Evolutionary conservation across 1,140 invertebrate species (phyloP), one percentile per base, ranked within the genome.

Genomic region (Drosophila sturtevanti): DNA sequence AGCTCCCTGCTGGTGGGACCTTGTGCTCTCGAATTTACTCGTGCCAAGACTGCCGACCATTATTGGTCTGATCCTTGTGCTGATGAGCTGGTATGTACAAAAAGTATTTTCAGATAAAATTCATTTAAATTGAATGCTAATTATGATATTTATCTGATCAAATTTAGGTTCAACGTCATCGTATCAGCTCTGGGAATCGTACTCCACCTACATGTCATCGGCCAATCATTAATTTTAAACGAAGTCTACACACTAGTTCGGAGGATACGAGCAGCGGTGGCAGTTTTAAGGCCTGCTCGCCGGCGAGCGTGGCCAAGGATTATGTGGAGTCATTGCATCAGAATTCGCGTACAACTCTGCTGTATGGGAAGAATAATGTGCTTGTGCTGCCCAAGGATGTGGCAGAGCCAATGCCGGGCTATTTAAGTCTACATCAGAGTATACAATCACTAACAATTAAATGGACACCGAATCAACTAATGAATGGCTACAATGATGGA

Each of bases 331-430:
- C 97, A 16, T 93, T 99, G 62, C 98, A 99, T 92, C 98, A 99
- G 90, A 99, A 98, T 90, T 96, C 95, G 14, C 94, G 96, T 73
- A 96, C 96, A 0, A 96, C 97, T 0, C 93, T 99, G n/a, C 93
- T 99, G 1, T 99, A 98, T 91, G 98, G 98, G 14, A 99, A 99
- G 92, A 99, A 99, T 92, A 99, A 99, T 92, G 98, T 99, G 5
- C 91, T 95, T 18, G 97, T 98, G 6, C 95, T 97, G 82, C 96
- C 97, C 95, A 96, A 96, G 92, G 96, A 97, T 73, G 94, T 95
- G 44, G 93, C 93, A 6, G 95, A 97, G 81, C 94, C 95, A 0
- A 95, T 98, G 93, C 95, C 97, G 0, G 98, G 98, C 2, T 99
- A 99, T 91, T 92, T 99, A 54, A 98, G 97, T 52, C 93, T 99